Evolutionary conservation across 2,888 invertebrate species (phyloP), one percentile per base, ranked within the genome.

Genomic region (Pterobdella sp.): DNA sequence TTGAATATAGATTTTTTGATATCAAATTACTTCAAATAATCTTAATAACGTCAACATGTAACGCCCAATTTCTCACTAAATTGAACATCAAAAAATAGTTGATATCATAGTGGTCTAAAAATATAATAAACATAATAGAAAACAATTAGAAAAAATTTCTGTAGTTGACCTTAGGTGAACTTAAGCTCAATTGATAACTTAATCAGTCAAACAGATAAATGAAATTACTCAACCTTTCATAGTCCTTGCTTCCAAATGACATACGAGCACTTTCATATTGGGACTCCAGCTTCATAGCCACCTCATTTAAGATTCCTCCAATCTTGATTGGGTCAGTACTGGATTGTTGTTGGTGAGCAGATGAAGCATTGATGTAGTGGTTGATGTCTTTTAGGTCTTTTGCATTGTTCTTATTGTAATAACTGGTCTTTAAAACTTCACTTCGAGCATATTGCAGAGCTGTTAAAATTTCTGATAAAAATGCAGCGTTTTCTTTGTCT

Each of bases 251-350:
- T 34, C 56, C 32, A n/a, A 71, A 37, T 14, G 71, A 71, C 34
- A 56, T 71, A n/a, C 71, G 52, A 32, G 71, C 71, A 22, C 36
- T n/a, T 34, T 71, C 60, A n/a, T 71, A 71, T 32, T 71, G 35
- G 26, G 60, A 56, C 36, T 71, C 71, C 63, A 71, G 31, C 52
- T 63, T 71, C 60, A 71, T 42, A 22, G 52, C 71, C 35, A 71
- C 71, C 29, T 71, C 71, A 22, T 31, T 60, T 22, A 71, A 36
- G n/a, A 71, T 31, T n/a, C 60, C 52, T 18, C 71, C 71, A 1
- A 71, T 56, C 35, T 56, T 56, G 7, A 10, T 7, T 31, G 37
- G 14, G n/a, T 36, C 68, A 18, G 10, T 42, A 14, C 42, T 18
- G n/a, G 18, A 26, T 22, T 22, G 60, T 3, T 56, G 60, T 18